Base-by-base conservation (phyloP, 2,113 vertebrate genomes). In the Poeciliopsis occidentalis region DNA sequence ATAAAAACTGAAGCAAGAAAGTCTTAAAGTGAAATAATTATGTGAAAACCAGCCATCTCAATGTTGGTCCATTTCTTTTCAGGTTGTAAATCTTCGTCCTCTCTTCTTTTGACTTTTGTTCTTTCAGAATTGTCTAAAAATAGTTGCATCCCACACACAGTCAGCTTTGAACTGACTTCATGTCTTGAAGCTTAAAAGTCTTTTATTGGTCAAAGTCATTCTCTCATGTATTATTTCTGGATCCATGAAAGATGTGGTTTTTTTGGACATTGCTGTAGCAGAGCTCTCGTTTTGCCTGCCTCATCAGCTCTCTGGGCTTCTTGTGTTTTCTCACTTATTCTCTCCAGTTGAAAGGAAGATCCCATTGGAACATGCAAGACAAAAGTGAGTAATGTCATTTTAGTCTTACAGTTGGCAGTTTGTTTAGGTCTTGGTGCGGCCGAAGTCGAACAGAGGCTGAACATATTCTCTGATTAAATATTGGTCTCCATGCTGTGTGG, bases 91-190 rank as follows among this genome's bases (percentile, higher is more conserved):
- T 34, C 19, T 64, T 30, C 17, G 34, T 22, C 12, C 26, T 12
- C 29, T 7, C 61, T 30, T 7, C 29, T 30, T 30, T 15, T 30
- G 61, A 29, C 29, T 63, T 22, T 12, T n/a, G 41, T 37, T 84
- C 69, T 67, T 69, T 62, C 83, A 63, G 57, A 71, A 65, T 30
- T 2, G 39, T 68, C 69, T 73, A 81, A 84, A 87, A 88, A 89
- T 88, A 89, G 64, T 32, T 4, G 7, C 37, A 66, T 73, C 71
- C 31, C 68, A 78, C 65, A 73, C 70, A 76, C 64, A 61, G 6
- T 60, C 34, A 1, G 17, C 32, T 85, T 75, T 87, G 57, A 80
- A 78, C 32, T 44, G 69, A 64, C 70, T 77, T 78, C 47, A 39
- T 73, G 24, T 71, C 67, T 44, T 29, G 12, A 12, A 67, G 64